Base-by-base conservation (phyloP, 2,113 vertebrate species). In the Silurus meridionalis region DNA sequence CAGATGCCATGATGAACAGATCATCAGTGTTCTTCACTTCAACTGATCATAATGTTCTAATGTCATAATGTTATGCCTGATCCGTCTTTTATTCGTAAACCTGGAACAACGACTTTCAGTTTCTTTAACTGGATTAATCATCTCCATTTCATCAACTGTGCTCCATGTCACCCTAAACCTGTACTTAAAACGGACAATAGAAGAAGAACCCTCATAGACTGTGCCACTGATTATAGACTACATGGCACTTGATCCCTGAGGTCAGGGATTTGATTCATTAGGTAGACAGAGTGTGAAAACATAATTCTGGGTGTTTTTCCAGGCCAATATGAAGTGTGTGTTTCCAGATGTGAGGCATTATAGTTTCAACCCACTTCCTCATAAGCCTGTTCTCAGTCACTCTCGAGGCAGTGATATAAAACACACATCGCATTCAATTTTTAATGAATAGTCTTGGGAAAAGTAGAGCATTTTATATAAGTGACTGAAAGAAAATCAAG, bases 261-360 rank as follows among this genome's bases (percentile, higher is more conserved):
- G 80, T 88, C 82, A 69, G 80, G 13, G 53, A 71, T 81, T 74
- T 53, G 57, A 23, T 48, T 88, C 66, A 46, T 78, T 53, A 87
- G 87, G 85, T 72, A 37, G 81, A 89, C 85, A 61, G 53, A 60
- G 78, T 64, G 69, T 78, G 80, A 87, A 87, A 66, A 83, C 75
- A 63, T 89, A 88, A 85, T 69, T 74, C 79, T 79, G 28, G 37
- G 83, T 86, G 74, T 74, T 82, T 85, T 87, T 74, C 66, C 71
- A 83, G 66, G 25, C 50, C 81, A 72, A 21, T n/a, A 80, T 75
- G 63, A 88, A 86, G 74, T 60, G 60, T 71, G 61, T n/a, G 55
- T 74, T 63, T 80, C 84, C 84, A 90, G 88, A 87, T 69, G 82
- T 69, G 25, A 23, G 63, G 52, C 25, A 87, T 71, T 63, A 37